Evolutionary conservation across 2,797 vertebrate species (phyloP).

Genomic region (Loriculus beryllinus): DNA sequence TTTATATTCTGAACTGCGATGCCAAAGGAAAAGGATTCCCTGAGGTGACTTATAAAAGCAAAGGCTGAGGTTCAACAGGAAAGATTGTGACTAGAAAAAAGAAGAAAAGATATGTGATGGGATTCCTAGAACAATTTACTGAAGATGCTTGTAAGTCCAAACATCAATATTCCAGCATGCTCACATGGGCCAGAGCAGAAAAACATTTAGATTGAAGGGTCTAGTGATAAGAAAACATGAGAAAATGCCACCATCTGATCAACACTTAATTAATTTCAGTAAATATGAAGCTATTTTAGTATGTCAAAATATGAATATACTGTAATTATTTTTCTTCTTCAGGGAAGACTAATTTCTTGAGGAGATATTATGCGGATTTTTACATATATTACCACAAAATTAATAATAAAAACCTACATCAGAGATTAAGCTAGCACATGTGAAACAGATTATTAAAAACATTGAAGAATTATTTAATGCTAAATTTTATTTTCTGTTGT

Average conservation of each 20-base stretch:
- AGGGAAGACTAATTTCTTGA: slow-evolving; percentile 55
- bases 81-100: neutral
- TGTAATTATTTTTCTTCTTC: slow-evolving; percentile 59
- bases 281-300: slow-evolving; percentile 69
- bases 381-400: slow-evolving; percentile 40
- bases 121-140: neutral
- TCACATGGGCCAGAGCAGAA: neutral
- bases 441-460: slow-evolving; percentile 17
- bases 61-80: neutral
- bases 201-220: slow-evolving; percentile 41
- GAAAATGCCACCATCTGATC: slow-evolving; percentile 58
- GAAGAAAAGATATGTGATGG: neutral
- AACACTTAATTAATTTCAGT: slow-evolving; percentile 71
- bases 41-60: neutral
- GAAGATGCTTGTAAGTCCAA: neutral
- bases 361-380: slow-evolving; percentile 60
- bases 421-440: neutral
- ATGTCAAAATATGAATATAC: slow-evolving; percentile 62
- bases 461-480: neutral
- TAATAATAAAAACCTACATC: slow-evolving; percentile 19
- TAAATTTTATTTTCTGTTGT: slow-evolving; percentile 10
- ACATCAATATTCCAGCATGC: slow-evolving; percentile 40
- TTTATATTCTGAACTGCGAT: neutral
- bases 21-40: neutral
- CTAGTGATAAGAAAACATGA: slow-evolving; percentile 49